These are phyloP conservation scores for Diadema setosum DNA, from an alignment of 35 echinoderm and acorn worm species.

Conservation along the genomic window DNA sequence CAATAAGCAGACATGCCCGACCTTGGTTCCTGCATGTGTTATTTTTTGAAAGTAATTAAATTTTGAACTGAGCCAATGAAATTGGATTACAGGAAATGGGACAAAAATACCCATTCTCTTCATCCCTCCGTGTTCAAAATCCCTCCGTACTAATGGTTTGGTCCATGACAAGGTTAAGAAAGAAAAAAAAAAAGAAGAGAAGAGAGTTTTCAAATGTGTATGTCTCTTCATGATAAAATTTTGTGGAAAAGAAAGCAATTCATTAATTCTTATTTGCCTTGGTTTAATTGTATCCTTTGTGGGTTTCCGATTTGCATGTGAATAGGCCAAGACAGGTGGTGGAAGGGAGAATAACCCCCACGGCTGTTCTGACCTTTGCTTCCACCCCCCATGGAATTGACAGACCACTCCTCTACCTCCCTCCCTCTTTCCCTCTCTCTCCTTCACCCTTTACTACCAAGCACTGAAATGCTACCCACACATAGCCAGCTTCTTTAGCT, in stretches of 20 bases:
- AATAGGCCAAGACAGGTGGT: conserved; percentile 10
- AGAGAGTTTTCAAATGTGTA: neutral
- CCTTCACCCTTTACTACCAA: too few species aligned
- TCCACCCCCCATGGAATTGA: conserved; percentile 8
- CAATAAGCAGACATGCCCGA: neutral
- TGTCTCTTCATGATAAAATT: conserved; percentile 9
- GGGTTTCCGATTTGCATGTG: neutral
- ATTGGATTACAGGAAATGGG: neutral
- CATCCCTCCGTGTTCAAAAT: neutral
- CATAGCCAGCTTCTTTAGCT: neutral
- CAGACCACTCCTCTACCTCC: neutral
- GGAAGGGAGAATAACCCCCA: neutral
- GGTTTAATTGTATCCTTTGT: conserved; percentile 35
- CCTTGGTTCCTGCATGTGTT: conserved; percentile 23
- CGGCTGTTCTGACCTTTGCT: neutral
- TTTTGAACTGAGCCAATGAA: conserved; percentile 16
- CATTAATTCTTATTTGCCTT: conserved; percentile 31
- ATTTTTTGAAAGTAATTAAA: conserved; percentile 32
- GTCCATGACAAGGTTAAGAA: neutral
- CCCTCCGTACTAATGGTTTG: neutral
- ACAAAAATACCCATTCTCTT: neutral
- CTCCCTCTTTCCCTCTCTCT: neutral
- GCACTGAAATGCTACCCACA: too few species aligned
- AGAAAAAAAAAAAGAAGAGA: neutral
- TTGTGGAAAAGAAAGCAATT: conserved; percentile 4